These are phyloP conservation scores for Formica selysi DNA, from an alignment of 1,140 invertebrate species.

Conservation along the genomic window DNA sequence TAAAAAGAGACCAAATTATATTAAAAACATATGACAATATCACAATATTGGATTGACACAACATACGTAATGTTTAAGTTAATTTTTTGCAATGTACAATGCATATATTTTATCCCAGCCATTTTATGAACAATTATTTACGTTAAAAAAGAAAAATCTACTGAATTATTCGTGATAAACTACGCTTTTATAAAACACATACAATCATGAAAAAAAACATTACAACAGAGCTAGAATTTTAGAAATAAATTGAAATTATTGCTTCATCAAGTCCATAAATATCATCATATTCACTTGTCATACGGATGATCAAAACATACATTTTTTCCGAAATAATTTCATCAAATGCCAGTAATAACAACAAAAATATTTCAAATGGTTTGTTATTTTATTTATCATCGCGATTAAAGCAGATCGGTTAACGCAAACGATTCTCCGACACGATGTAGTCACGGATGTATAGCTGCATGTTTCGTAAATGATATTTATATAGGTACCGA, in stretches of 20 bases:
- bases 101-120: neutral
- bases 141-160: conserved; percentile 12
- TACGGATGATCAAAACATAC: neutral
- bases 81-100: neutral
- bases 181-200: conserved; percentile 1
- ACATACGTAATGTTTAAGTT: neutral
- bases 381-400: too few species aligned
- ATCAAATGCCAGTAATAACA: neutral
- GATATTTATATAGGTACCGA: conserved; percentile 62
- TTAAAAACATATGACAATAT: conserved; percentile 1
- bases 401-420: conserved; percentile 22
- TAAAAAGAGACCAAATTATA: conserved; percentile 25
- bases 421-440: neutral
- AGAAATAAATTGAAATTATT: neutral
- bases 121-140: conserved; percentile 11
- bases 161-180: conserved; percentile 16
- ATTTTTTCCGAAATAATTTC: neutral
- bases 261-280: neutral
- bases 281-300: neutral
- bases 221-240: neutral
- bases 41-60: neutral
- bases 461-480: conserved; percentile 27
- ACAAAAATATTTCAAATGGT: neutral
- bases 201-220: neutral
- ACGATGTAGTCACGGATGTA: neutral